A percentile compares a stretch with the other conserved stretches of the same genome.
These are phyloP conservation scores for Brotogeris chrysoptera DNA, from an alignment of 2,797 vertebrate species.

Conservation along the genomic window DNA sequence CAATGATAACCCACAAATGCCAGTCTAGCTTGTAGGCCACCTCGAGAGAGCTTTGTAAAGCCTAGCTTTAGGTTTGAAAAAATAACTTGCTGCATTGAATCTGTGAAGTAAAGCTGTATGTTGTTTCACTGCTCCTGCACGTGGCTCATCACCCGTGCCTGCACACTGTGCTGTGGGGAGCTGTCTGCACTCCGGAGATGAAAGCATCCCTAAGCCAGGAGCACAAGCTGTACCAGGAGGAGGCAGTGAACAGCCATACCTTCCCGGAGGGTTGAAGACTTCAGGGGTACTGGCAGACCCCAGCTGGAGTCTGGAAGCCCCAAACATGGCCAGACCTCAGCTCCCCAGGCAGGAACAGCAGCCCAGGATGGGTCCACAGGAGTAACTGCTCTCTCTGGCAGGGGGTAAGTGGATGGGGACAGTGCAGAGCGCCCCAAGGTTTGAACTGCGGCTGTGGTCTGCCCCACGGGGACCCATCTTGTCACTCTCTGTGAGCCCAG, in stretches of 20 bases:
- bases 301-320: not conserved
- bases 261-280: not conserved
- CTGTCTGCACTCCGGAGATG: accelerated
- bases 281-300: not conserved
- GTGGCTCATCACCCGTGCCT: accelerated
- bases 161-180: accelerated
- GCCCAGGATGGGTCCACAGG: accelerated
- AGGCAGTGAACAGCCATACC: not conserved
- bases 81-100: not conserved
- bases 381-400: not conserved
- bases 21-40: not conserved
- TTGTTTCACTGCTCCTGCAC: not conserved
- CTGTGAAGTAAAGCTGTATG: accelerated
- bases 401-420: no score
- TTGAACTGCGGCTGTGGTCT: not conserved
- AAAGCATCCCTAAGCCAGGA: not conserved
- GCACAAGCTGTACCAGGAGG: not conserved
- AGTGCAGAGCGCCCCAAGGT: not conserved
- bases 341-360: not conserved
- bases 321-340: not conserved
- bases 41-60: not conserved
- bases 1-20: not conserved
- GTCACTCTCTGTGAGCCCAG: not conserved
- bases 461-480: not conserved
- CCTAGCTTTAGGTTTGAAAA: not conserved